phyloP scores from a whole-genome alignment of 2,113 vertebrate genomes.

The Apaloderma vittatum region DNA sequence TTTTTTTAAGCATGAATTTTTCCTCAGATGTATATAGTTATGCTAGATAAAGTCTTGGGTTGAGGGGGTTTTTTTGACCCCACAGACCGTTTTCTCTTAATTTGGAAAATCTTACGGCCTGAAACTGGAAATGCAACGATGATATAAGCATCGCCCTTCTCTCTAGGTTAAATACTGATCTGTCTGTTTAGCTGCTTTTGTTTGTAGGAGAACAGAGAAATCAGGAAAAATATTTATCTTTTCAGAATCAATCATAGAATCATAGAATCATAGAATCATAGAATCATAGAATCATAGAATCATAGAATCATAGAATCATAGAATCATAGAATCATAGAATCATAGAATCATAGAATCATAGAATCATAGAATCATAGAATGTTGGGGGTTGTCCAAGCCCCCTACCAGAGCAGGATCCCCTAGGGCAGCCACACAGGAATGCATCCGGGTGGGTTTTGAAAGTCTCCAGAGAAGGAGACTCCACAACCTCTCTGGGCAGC shows the following conservation, averaged over 20 bases:
- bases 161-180: neutral
- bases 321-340: too few relatives aligned
- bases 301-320: too few relatives aligned
- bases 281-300: too few relatives aligned
- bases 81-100: neutral
- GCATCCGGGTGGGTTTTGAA: too few relatives aligned
- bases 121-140: neutral
- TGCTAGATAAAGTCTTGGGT: neutral
- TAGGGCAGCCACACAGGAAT: too few relatives aligned
- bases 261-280: too few relatives aligned
- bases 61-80: neutral
- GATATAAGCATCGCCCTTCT: neutral
- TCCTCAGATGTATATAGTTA: neutral
- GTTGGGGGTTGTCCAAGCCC: too few relatives aligned
- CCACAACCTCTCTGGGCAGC: too few relatives aligned
- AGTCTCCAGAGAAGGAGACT: too few relatives aligned
- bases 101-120: neutral
- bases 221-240: neutral
- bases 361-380: too few relatives aligned
- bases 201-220: neutral
- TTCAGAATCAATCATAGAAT: neutral
- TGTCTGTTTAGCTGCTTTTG: neutral
- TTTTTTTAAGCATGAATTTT: neutral
- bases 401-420: too few relatives aligned
- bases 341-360: too few relatives aligned